phyloP scores from a whole-genome alignment of 2,113 vertebrate species.

The Trematocara variabile region DNA sequence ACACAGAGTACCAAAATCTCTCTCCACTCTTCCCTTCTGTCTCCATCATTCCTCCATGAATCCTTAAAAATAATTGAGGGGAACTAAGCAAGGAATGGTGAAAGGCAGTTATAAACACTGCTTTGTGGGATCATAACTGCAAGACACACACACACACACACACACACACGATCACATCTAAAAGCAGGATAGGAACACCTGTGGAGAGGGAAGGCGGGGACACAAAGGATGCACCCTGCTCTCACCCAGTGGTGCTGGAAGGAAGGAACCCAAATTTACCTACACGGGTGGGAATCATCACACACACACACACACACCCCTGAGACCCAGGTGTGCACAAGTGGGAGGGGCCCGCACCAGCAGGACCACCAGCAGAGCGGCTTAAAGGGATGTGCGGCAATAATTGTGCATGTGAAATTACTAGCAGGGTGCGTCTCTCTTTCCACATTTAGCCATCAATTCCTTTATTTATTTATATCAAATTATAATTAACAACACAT shows the following conservation, averaged over 20 bases:
- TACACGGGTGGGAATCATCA: constrained; percentile 11
- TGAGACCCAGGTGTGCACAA: constrained; percentile 37
- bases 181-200: constrained; percentile 35
- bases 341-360: constrained; percentile 26
- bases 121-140: too few relatives aligned
- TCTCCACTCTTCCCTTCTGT: too few relatives aligned
- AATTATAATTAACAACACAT: neutral
- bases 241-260: constrained; percentile 54
- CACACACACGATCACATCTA: constrained; percentile 7
- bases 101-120: too few relatives aligned
- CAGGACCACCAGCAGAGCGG: constrained; percentile 37
- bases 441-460: neutral
- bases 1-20: too few relatives aligned
- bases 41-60: too few relatives aligned
- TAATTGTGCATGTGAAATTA: neutral
- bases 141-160: neutral
- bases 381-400: constrained; percentile 23
- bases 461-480: neutral
- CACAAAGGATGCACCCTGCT: constrained; percentile 63
- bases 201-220: constrained; percentile 34
- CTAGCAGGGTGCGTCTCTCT: neutral
- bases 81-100: too few relatives aligned
- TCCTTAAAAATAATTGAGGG: too few relatives aligned
- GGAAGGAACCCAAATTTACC: constrained; percentile 67
- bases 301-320: neutral